Percentiles rank a stretch among this genome's conserved stretches.
phyloP scores from a whole-genome alignment of 2,113 vertebrate species.

The Rhabdornis inornatus region DNA sequence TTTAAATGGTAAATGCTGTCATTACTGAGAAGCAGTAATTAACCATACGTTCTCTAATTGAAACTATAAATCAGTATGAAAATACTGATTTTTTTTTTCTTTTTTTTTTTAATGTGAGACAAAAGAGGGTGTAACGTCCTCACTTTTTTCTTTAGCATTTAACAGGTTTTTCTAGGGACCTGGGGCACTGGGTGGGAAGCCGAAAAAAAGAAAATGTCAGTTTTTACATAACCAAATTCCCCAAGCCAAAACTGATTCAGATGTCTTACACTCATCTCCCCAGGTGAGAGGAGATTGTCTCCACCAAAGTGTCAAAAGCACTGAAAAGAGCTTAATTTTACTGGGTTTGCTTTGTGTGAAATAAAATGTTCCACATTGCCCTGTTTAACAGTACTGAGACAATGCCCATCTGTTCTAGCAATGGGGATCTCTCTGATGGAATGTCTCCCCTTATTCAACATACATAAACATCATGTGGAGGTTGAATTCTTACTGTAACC shows the following conservation, averaged over 20 bases:
- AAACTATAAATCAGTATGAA: neutral
- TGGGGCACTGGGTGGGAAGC: slow-evolving; percentile 8
- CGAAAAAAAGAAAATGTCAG: slow-evolving; percentile 43
- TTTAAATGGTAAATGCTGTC: neutral
- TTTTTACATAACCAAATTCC: slow-evolving; percentile 59
- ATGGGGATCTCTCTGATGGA: neutral
- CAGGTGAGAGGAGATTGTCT: neutral
- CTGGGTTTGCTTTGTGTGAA: slow-evolving; percentile 14
- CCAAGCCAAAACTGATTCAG: slow-evolving; percentile 26
- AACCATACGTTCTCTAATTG: neutral
- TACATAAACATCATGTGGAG: slow-evolving; percentile 8
- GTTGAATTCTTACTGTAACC: neutral
- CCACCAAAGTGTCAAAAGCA: slow-evolving; percentile 34
- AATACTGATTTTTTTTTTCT: neutral
- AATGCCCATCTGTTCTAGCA: slow-evolving; percentile 40
- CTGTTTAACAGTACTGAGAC: neutral
- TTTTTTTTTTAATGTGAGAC: neutral
- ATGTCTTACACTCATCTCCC: neutral
- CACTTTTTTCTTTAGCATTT: neutral
- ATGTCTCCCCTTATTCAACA: neutral
- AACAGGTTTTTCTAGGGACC: slow-evolving; percentile 2
- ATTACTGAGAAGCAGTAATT: neutral
- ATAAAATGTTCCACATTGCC: neutral
- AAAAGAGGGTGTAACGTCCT: neutral
- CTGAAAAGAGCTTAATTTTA: slow-evolving; percentile 44